Evolutionary conservation across 2,797 vertebrate genomes (phyloP), one percentile per base, ranked within the genome.

Genomic region (Falco naumanni): DNA sequence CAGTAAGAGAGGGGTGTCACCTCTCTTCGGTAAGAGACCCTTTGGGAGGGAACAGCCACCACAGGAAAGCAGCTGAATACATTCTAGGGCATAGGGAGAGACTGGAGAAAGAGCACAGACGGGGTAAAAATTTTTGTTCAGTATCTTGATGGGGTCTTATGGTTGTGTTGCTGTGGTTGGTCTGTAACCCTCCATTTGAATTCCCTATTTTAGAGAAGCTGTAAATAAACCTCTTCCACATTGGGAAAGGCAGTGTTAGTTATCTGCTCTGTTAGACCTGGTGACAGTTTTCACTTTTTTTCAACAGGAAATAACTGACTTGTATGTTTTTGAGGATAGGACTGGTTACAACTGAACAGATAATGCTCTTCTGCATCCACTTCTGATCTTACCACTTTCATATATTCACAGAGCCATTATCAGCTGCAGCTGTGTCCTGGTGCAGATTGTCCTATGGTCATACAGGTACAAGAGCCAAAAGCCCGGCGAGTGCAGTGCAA

Each of bases 371-470:
- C 20, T 43, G 48, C 4, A 5, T 33, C 16, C 16, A 25, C 10
- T 91, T 76, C 74, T 97, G 64, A 96, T 94, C n/a, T 79, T 90
- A 29, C 45, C 53, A 34, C 47, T 48, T 87, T 89, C 87, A 3
- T 97, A 10, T 97, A 53, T 96, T 96, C 86, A 47, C 97, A 99
- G 99, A 99, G 99, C 98, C 99, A 99, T 98, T 99, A 99, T 97
- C 99, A 99, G 98, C 98, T 99, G 97, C 99, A 99, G 98, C 98
- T 99, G 96, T 99, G 99, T 98, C 99, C 99, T 51, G 99, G 99
- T 89, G 99, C 99, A 87, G 99, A 99, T 98, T 99, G 99, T 95
- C 99, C 99, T 71, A 99, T 99, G 97, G 99, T 99, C 97, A 99
- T 99, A 98, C 99, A 99, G 98, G 99, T 99, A 97, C 99, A 99